phyloP scores from a whole-genome alignment of 1,140 invertebrate species.

The Drosophila lowei region DNA sequence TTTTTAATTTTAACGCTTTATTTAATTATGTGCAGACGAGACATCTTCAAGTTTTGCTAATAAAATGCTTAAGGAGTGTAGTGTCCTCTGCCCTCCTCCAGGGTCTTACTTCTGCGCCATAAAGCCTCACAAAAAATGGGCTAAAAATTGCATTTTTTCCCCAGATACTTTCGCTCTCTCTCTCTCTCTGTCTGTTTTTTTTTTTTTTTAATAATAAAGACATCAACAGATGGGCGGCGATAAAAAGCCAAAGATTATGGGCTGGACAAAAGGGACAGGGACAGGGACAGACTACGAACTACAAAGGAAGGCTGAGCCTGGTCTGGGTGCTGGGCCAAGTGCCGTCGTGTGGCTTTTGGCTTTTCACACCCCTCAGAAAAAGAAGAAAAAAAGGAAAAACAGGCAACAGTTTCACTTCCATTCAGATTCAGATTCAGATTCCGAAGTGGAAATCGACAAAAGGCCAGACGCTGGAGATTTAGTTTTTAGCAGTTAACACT shows the following conservation, averaged over 20 bases:
- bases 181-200: constrained; percentile 13
- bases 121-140: constrained; percentile 78
- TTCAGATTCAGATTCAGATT: constrained; percentile 48
- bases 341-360: constrained; percentile 72
- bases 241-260: constrained; percentile 82
- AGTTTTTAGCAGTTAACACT: constrained; percentile 50
- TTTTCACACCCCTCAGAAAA: constrained; percentile 58
- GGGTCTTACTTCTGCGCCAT: constrained; percentile 48
- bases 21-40: constrained; percentile 80
- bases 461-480: constrained; percentile 55
- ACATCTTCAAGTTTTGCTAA: constrained; percentile 79
- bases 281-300: constrained; percentile 32
- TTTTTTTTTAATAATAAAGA: constrained; percentile 78
- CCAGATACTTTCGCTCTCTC: constrained; percentile 17
- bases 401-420: constrained; percentile 46
- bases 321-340: constrained; percentile 28
- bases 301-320: constrained; percentile 28
- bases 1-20: constrained; percentile 83
- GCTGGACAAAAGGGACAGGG: constrained; percentile 43
- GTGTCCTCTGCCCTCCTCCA: constrained; percentile 12
- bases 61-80: constrained; percentile 74
- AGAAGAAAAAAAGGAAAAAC: too few relatives aligned
- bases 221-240: constrained; percentile 74
- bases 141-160: constrained; percentile 71
- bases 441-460: constrained; percentile 45